These are phyloP conservation scores for Sebastes iracundus DNA, from an alignment of 2,797 vertebrate genomes.

Conservation along the genomic window DNA sequence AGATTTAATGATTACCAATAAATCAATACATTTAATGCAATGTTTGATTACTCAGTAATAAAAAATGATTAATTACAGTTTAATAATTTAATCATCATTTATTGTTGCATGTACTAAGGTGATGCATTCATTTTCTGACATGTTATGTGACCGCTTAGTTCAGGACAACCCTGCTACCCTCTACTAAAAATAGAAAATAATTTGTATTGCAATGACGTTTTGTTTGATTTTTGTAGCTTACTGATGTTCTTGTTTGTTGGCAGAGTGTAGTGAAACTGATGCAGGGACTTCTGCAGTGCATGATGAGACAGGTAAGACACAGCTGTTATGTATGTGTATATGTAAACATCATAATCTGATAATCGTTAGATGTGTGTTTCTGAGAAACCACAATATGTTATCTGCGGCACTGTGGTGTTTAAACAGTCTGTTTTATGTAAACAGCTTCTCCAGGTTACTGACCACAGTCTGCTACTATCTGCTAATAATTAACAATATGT, in stretches of 20 bases:
- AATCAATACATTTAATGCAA: background rate
- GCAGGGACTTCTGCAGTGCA: slow-evolving; percentile 96
- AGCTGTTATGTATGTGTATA: background rate
- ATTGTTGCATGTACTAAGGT: background rate
- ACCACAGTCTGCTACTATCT: background rate
- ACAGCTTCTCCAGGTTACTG: background rate
- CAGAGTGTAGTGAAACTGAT: slow-evolving; percentile 99
- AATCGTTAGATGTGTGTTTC: background rate
- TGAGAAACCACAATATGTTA: background rate
- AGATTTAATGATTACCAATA: background rate
- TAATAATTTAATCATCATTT: background rate
- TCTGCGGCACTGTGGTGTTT: background rate
- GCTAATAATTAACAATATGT: background rate
- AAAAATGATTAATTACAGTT: background rate
- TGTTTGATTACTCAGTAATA: background rate
- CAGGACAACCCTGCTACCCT: background rate
- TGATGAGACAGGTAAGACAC: slow-evolving; percentile 95
- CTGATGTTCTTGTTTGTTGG: slow-evolving; percentile 52
- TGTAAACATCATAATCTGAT: background rate
- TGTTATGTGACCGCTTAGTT: background rate
- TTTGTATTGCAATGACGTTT: background rate
- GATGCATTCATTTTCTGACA: background rate
- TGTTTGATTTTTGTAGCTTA: background rate
- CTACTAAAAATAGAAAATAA: background rate
- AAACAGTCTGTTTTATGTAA: background rate